Evolutionary conservation across 2,888 invertebrate species (phyloP).

Genomic region (Xestia xanthographa): DNA sequence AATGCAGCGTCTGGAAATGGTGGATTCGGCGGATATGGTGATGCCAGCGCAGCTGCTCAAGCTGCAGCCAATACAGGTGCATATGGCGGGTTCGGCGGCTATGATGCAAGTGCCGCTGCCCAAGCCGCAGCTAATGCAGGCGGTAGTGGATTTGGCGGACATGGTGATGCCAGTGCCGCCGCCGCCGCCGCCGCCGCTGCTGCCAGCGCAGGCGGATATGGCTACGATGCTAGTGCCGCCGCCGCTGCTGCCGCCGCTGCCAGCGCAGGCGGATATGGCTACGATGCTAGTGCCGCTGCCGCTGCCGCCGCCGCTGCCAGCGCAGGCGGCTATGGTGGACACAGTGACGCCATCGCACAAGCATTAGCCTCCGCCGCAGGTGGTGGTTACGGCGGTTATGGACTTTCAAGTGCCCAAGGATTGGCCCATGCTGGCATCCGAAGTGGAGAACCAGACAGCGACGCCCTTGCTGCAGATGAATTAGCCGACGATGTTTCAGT

Average conservation of each 20-base stretch:
- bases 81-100: conserved; percentile 25
- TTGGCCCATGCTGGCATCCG: conserved; percentile 51
- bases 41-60: conserved; percentile 7
- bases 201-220: conserved; percentile 24
- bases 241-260: conserved; percentile 1
- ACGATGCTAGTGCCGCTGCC: conserved; percentile 20
- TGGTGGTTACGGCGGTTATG: conserved; percentile 50
- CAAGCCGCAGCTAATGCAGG: not conserved
- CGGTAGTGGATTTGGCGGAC: conserved; percentile 13
- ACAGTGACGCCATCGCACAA: conserved; percentile 25
- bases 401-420: conserved; percentile 61
- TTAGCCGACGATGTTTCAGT: conserved; percentile 17
- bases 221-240: conserved; percentile 19
- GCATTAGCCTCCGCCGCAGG: conserved; percentile 35
- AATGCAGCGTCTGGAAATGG: conserved; percentile 18
- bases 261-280: conserved; percentile 25
- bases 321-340: conserved; percentile 10
- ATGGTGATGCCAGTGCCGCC: conserved; percentile 11
- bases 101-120: conserved; percentile 15
- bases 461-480: conserved; percentile 29
- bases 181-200: not conserved
- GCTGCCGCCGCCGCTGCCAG: conserved; percentile 8
- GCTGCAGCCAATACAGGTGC: conserved; percentile 19
- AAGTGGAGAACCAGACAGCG: conserved; percentile 51
- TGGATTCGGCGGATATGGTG: conserved; percentile 31